Percentiles rank a stretch among this genome's conserved stretches.
phyloP scores from a whole-genome alignment of 2,797 vertebrate species.

The Leptatherina wallacei region DNA sequence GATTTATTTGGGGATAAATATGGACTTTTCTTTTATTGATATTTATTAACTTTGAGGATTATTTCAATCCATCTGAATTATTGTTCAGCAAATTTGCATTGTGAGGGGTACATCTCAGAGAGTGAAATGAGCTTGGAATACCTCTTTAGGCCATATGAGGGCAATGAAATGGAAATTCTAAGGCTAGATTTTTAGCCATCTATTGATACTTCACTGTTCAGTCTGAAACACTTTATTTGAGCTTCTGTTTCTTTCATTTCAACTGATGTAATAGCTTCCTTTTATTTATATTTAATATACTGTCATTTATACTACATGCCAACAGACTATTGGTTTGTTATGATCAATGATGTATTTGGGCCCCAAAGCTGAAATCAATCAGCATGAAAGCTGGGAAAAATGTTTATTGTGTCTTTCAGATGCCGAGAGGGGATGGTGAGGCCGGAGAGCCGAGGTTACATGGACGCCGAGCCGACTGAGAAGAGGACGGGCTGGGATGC shows the following conservation, averaged over 20 bases:
- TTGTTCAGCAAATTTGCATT: neutral
- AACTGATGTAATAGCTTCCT: neutral
- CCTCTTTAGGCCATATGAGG: neutral
- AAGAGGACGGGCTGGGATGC: neutral
- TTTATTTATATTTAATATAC: neutral
- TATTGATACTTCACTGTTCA: neutral
- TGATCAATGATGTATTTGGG: neutral
- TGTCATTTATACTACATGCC: neutral
- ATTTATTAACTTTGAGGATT: neutral
- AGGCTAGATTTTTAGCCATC: neutral
- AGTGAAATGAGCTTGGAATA: neutral
- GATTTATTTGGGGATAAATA: neutral
- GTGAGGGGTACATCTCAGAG: neutral
- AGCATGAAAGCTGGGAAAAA: neutral
- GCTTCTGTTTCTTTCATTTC: neutral
- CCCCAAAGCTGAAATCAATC: neutral
- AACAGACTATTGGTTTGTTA: neutral
- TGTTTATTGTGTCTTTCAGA: slow-evolving; percentile 5
- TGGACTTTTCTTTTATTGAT: neutral
- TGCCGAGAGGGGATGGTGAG: neutral
- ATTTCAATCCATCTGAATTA: neutral
- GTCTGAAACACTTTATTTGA: neutral
- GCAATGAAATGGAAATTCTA: neutral
- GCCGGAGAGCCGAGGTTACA: neutral
- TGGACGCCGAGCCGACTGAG: neutral